Evolutionary conservation across 2,888 invertebrate species (phyloP), one percentile per base, ranked within the genome.

Genomic region (Phragmatobia fuliginosa): DNA sequence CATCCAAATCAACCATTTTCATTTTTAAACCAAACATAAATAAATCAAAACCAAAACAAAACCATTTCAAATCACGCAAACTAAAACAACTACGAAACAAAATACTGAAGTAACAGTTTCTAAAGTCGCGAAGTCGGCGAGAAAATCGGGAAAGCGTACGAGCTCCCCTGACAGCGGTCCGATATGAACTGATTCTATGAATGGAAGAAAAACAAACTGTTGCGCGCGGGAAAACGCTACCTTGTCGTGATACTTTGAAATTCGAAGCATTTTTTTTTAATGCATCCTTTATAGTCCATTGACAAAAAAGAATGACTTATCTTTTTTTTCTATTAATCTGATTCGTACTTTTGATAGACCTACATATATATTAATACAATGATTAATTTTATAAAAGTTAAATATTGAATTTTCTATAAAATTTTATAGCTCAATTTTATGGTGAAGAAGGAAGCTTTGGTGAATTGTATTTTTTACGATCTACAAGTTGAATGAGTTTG

Each of bases 1-100:
- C 91, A n/a, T 91, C 91, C 65, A 83, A 84, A 71, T 90, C 90
- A 31, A 84, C 77, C 89, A 91, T 90, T 70, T 77, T 81, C 74
- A 79, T 82, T 71, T 76, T 75, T 77, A 76, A 82, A 80, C 78
- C 76, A 49, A 83, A 84, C 70, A 71, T 78, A 78, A 83, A 83
- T 74, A 80, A 38, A 82, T 78, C 65, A 75, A 77, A 80, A 79
- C 74, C 73, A 68, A 83, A 84, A 79, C 62, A 78, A 76, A 83
- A 84, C 71, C 78, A 81, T 83, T 69, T 71, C 67, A 79, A 76
- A 74, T 56, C 79, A 74, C 80, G 80, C 77, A 78, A 72, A 75
- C 80, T 79, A 72, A 74, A 77, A 77, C 74, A 63, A 78, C 73
- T 68, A 70, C 49, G 63, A 78, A 68, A 45, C 38, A 66, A 69